These are phyloP conservation scores for Phyllotis vaccarum DNA, from an alignment of 2,797 vertebrate species.

Conservation along the genomic window DNA sequence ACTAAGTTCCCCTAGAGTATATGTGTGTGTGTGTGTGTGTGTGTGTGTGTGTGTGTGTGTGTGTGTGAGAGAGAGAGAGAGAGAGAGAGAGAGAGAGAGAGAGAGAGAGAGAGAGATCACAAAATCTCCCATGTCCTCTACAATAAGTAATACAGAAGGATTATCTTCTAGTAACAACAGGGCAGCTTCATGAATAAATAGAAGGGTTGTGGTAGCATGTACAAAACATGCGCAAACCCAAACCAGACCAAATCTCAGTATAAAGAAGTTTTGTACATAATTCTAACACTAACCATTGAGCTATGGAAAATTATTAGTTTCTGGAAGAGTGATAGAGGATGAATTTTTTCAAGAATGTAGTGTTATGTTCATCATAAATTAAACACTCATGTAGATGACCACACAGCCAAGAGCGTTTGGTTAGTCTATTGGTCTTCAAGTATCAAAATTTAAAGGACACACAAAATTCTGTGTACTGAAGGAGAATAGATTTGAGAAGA, in stretches of 20 bases:
- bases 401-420: background rate
- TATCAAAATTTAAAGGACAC: background rate
- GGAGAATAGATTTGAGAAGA: too few relatives aligned
- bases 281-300: background rate
- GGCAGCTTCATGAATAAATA: background rate
- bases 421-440: background rate
- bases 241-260: background rate
- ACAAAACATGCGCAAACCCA: background rate
- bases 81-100: too few relatives aligned
- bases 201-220: background rate
- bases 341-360: background rate
- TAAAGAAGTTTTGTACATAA: background rate
- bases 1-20: background rate
- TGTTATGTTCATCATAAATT: background rate
- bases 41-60: too few relatives aligned
- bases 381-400: background rate
- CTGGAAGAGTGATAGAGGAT: background rate
- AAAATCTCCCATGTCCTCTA: accelerated
- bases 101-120: background rate
- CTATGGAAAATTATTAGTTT: background rate
- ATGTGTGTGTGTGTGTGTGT: too few relatives aligned
- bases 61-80: too few relatives aligned
- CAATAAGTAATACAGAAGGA: background rate
- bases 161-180: background rate
- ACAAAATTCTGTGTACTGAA: background rate